Base-by-base conservation (phyloP, 2,888 invertebrate species). In the Spisula solida region DNA sequence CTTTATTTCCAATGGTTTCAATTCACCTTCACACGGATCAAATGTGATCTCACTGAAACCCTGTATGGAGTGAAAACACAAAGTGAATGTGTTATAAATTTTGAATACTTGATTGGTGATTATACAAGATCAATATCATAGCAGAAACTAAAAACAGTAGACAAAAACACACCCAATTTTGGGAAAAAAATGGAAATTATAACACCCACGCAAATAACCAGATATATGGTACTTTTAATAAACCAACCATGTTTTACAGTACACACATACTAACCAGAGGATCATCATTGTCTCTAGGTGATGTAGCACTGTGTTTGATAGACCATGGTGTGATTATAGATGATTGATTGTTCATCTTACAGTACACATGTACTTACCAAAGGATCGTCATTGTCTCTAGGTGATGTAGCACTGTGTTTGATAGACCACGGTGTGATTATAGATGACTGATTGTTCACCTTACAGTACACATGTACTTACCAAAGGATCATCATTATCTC, bases 371-470 rank as follows among this genome's bases (percentile, higher is more conserved):
- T 20, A 75, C 47, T 25, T 55, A 75, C 55, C 51, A 82, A 2
- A n/a, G 29, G 34, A 20, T 34, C 70, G 25, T 60, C 51, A 20
- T 86, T 87, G 20, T 90, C 83, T 41, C 78, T 75, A 0, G 91
- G 55, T 34, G 87, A 85, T 0, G 90, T 92, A 12, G 93, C 90
- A 34, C 92, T 92, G 82, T 96, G 95, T 29, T 89, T 88, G 51
- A 96, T 94, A 0, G 85, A 82, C 96, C 96, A 96, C 10, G 91
- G 91, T n/a, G 96, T 95, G 18, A 94, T 91, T 25, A 96, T 94
- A 88, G 96, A 95, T 14, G 95, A 94, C 91, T 91, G 92, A 92
- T 96, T 96, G 56, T 91, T 92, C 16, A 96, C n/a, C n/a, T n/a
- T n/a, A n/a, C n/a, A n/a, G n/a, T 60, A 55, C 14, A 31, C n/a